Evolutionary conservation across 2,888 invertebrate genomes (phyloP).

Genomic region (Allolobophora icterica): DNA sequence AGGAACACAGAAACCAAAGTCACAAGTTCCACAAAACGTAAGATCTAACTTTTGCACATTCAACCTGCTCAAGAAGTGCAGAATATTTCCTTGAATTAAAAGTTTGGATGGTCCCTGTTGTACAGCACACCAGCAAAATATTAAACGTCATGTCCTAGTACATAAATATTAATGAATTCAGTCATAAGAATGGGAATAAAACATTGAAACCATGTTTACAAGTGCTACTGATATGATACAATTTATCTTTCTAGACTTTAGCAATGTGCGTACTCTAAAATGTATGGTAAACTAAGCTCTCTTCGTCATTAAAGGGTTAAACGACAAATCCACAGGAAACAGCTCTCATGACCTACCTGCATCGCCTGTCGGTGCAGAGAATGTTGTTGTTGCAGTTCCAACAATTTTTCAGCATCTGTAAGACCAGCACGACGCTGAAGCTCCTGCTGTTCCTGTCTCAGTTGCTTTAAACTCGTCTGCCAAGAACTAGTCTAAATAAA

Average conservation of each 20-base stretch:
- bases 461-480: constrained; percentile 52
- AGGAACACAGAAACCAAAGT: background rate
- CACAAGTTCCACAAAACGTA: background rate
- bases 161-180: background rate
- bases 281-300: no score
- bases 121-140: no score
- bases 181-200: background rate
- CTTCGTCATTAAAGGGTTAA: no score
- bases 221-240: background rate
- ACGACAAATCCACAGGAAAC: background rate
- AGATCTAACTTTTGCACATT: background rate
- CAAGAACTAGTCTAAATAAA: constrained; percentile 6
- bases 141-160: background rate
- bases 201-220: no score
- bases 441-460: constrained; percentile 81
- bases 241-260: background rate
- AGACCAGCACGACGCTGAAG: constrained; percentile 63
- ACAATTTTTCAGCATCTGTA: constrained; percentile 56
- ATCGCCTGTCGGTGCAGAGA: constrained; percentile 62
- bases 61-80: background rate
- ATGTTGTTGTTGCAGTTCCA: constrained; percentile 66
- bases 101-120: background rate
- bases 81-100: background rate
- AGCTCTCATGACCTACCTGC: constrained; percentile 28
- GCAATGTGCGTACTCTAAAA: no score